Conservation (phyloP, 2,797 vertebrate genomes). For the Monodelphis domestica region DNA sequence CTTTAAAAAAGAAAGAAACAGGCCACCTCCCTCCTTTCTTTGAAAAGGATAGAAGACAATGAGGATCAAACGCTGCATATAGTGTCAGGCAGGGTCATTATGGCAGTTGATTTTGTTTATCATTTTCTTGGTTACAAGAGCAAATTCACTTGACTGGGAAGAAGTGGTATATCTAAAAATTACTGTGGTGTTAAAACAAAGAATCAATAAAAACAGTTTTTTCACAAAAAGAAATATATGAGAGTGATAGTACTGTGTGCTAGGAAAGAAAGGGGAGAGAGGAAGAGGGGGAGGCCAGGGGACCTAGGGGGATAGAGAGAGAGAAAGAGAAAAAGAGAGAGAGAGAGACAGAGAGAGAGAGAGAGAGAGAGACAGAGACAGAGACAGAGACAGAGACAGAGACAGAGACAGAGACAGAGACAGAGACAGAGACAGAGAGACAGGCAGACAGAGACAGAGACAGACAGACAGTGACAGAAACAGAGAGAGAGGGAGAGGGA, state of each 20-base stretch:
- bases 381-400: no score
- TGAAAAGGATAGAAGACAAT: neutral
- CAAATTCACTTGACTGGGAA: neutral
- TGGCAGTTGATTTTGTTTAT: neutral
- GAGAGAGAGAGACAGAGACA: no score
- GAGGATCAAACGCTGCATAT: neutral
- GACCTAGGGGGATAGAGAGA: no score
- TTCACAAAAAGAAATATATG: neutral
- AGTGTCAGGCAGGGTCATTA: neutral
- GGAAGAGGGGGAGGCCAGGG: neutral
- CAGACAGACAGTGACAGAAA: no score
- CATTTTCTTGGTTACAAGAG: neutral
- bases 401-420: no score
- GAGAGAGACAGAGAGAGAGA: no score
- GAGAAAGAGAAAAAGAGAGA: no score
- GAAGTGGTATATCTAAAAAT: neutral
- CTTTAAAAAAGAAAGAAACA: slow-evolving; percentile 21
- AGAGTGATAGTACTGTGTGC: neutral
- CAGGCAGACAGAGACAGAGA: no score
- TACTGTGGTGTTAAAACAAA: neutral
- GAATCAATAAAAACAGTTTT: neutral
- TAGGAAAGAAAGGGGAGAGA: neutral
- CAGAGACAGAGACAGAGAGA: no score
- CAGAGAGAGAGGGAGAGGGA: no score
- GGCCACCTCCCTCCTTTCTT: neutral